phyloP scores from a whole-genome alignment of 92 coral and sea anemone species.

The Metridium senile region DNA sequence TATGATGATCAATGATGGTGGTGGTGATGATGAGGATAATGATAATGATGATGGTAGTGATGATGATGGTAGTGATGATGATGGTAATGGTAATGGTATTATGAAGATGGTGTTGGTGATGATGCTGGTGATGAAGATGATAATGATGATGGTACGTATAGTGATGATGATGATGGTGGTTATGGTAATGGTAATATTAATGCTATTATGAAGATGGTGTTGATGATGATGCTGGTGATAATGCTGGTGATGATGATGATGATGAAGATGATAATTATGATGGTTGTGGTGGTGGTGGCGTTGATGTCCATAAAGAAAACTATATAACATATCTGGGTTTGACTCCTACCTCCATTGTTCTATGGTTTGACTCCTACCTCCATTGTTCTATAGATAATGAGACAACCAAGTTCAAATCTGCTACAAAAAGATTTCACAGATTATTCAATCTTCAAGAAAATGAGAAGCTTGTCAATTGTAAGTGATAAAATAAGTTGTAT shows the following conservation, averaged over 20 bases:
- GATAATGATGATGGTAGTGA: background rate
- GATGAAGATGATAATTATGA: too few species aligned
- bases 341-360: background rate
- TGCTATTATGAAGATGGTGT: background rate
- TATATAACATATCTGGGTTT: too few species aligned
- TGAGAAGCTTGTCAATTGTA: slow-evolving; percentile 94
- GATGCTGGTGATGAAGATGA: background rate
- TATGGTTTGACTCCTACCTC: background rate
- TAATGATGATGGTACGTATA: background rate
- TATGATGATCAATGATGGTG: background rate
- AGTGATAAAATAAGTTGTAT: too few species aligned
- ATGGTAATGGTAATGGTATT: background rate
- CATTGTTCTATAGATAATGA: slow-evolving; percentile 60
- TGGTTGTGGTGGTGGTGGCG: too few species aligned
- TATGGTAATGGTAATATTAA: background rate
- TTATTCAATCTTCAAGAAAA: slow-evolving; percentile 86
- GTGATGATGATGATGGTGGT: background rate
- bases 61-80: background rate
- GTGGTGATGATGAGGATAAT: background rate
- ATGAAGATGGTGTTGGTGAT: background rate
- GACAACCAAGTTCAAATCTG: slow-evolving; percentile 84
- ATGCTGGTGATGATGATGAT: too few species aligned
- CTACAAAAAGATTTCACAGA: slow-evolving; percentile 81
- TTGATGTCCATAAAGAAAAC: too few species aligned
- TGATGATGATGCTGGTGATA: background rate